Percentiles rank a stretch among this genome's conserved stretches.
These are phyloP conservation scores for Drosophila ironensis DNA, from an alignment of 1,140 invertebrate genomes.

Conservation along the genomic window DNA sequence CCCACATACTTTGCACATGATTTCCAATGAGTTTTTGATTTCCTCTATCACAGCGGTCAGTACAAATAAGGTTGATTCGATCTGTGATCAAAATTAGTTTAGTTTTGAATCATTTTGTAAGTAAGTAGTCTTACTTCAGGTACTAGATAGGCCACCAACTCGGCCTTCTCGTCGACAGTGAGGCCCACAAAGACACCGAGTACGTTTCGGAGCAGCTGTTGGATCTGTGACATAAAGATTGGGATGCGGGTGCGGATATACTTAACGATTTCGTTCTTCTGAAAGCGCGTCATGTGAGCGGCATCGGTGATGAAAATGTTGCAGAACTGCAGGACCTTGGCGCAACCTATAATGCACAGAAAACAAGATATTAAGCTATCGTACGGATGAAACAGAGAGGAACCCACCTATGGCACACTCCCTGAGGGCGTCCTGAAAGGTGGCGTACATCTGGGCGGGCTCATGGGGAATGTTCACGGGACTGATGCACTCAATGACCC, in stretches of 20 bases:
- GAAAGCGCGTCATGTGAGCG: conserved; percentile 83
- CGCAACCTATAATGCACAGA: conserved; percentile 71
- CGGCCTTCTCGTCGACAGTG: conserved; percentile 83
- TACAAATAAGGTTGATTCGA: conserved; percentile 72
- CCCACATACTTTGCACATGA: conserved; percentile 71
- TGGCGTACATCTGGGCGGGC: conserved; percentile 84
- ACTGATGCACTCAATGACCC: conserved; percentile 84
- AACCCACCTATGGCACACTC: conserved; percentile 84
- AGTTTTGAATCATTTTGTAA: too few relatives aligned
- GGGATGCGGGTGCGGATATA: conserved; percentile 86
- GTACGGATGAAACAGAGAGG: not conserved
- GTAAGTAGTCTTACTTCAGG: conserved; percentile 83
- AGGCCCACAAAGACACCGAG: conserved; percentile 84
- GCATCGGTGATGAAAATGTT: conserved; percentile 85
- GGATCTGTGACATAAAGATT: conserved; percentile 85
- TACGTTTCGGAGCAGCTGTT: conserved; percentile 84
- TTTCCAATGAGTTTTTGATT: conserved; percentile 79
- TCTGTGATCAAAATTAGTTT: conserved; percentile 29
- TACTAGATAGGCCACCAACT: conserved; percentile 85
- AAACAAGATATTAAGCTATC: not conserved
- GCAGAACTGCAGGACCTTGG: conserved; percentile 85
- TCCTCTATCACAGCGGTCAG: conserved; percentile 77
- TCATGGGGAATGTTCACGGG: conserved; percentile 77
- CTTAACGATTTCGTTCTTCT: conserved; percentile 86
- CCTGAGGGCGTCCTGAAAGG: conserved; percentile 85